Base-by-base conservation (phyloP, 1,140 invertebrate genomes). In the Cydia pomonella region DNA sequence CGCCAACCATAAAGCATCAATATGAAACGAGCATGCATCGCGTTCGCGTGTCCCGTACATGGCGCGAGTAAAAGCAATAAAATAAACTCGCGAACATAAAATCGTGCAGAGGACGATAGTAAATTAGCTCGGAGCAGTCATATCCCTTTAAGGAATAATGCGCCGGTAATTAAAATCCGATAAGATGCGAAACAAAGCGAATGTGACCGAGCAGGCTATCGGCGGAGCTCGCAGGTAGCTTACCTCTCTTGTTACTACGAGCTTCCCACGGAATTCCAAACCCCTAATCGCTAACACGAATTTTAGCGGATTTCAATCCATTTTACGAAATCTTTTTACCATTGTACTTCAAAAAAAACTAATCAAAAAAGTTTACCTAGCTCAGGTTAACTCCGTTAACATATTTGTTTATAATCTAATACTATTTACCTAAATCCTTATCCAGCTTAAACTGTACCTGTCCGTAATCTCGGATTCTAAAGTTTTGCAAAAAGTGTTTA, bases 111-210 rank as follows among this genome's bases (percentile, higher is more conserved):
- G 76, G 79, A 83, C 80, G 82, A 84, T 83, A 84, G 83, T 85
- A 87, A 87, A 87, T 89, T 87, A 87, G 84, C 81, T 84, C 76
- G 78, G 76, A 81, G 84, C 84, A 88, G 82, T 85, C 84, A 84
- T 88, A 89, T 86, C 87, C 85, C 83, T 90, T 89, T 90, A 91
- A 91, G 85, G 87, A 80, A 89, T 89, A 91, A 91, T 87, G 88
- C 82, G 83, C 83, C 83, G 84, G 87, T 91, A 92, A 92, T 92
- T 92, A 92, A 92, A 92, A 91, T 91, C 89, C 84, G 91, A 92
- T 92, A 92, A 92, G 88, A 89, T 88, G 85, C 84, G 84, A 91
- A 89, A 92, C 89, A 92, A 92, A 88, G 87, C 78, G 84, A 81
- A 83, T 84, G 83, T 82, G 81, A 80, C 78, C 78, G 75, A 79